Evolutionary conservation across 1,140 invertebrate genomes (phyloP).

Genomic region (Aphelinus certus): DNA sequence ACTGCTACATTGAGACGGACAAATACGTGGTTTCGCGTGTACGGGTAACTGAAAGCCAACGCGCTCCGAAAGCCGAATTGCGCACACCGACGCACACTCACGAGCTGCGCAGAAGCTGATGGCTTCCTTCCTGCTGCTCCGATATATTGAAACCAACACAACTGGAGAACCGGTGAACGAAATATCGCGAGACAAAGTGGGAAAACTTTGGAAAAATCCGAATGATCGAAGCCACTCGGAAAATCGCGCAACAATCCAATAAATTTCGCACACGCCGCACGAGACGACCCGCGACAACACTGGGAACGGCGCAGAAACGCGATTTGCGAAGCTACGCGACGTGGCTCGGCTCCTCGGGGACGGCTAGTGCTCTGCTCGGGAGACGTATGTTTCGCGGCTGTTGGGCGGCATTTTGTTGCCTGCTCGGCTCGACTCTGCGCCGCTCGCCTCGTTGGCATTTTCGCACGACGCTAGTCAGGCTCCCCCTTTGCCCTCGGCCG

Average conservation of each 20-base stretch:
- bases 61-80: too few species aligned
- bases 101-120: constrained; percentile 26
- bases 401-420: background rate
- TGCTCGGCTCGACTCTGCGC: too few species aligned
- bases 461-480: constrained; percentile 25
- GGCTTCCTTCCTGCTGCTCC: constrained; percentile 24
- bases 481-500: background rate
- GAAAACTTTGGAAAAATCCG: background rate
- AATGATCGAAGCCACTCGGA: background rate
- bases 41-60: too few species aligned
- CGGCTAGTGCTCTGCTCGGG: background rate
- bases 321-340: too few species aligned
- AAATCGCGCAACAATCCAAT: background rate
- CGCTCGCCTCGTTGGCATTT: background rate
- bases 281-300: too few species aligned
- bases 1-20: too few species aligned
- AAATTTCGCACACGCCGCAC: too few species aligned
- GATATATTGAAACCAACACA: background rate
- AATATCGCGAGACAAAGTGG: too few species aligned
- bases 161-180: background rate
- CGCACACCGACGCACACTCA: constrained; percentile 24
- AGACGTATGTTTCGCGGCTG: background rate
- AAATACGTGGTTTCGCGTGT: too few species aligned
- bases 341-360: too few species aligned
- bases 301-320: too few species aligned